Evolutionary conservation across 2,888 invertebrate genomes (phyloP).

Genomic region (Synergus gifuensis): DNA sequence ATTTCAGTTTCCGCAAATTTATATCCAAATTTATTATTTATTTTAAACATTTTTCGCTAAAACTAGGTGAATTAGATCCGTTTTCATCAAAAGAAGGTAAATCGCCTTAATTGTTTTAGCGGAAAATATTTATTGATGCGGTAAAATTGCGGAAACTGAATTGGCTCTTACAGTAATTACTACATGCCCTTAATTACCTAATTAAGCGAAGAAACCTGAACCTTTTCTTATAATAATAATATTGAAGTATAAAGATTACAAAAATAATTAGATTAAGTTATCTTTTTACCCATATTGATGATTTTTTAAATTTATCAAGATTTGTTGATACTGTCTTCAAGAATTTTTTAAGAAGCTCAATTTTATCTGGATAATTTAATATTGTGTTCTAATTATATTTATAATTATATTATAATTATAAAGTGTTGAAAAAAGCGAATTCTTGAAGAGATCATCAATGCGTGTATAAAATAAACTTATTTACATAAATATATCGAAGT

Average conservation of each 20-base stretch:
- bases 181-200: background rate
- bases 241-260: background rate
- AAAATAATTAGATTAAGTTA: background rate
- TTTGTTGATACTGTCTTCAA: background rate
- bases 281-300: too few relatives aligned
- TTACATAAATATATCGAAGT: conserved; percentile 16
- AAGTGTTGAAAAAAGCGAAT: background rate
- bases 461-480: background rate
- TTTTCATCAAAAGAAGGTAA: too few relatives aligned
- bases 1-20: too few relatives aligned
- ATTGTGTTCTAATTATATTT: background rate
- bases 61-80: too few relatives aligned
- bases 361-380: background rate
- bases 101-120: too few relatives aligned
- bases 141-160: too few relatives aligned
- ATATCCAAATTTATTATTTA: too few relatives aligned
- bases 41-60: too few relatives aligned
- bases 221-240: background rate
- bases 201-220: background rate
- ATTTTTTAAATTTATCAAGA: background rate
- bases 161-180: too few relatives aligned
- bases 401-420: too few relatives aligned
- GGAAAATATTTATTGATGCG: too few relatives aligned
- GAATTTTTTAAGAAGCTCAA: background rate
- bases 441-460: background rate